A percentile compares a stretch with the other conserved stretches of the same genome.
Evolutionary conservation across 2,888 invertebrate genomes (phyloP).

Genomic region (Microchrysa polita): DNA sequence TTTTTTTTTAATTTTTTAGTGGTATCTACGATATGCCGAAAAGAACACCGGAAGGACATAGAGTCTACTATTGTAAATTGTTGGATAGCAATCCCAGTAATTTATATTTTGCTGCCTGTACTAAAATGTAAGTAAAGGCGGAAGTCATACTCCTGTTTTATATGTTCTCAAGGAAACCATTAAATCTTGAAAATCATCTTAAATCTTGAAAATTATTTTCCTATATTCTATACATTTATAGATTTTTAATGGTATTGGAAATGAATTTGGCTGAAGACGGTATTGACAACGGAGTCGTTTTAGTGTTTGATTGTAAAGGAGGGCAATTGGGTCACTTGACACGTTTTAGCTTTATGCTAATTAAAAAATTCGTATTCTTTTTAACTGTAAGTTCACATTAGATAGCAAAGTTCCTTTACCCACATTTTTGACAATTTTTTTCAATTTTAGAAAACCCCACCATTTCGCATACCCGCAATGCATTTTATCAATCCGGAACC

Average conservation of each 20-base stretch:
- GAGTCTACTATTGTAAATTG: conserved; percentile 67
- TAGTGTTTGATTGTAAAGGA: conserved; percentile 73
- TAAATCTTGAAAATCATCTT: no score
- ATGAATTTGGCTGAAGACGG: conserved; percentile 65
- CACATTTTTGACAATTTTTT: no score
- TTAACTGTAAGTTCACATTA: conserved; percentile 68
- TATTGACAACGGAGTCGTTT: conserved; percentile 70
- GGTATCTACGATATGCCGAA: conserved; percentile 64
- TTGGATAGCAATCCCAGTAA: conserved; percentile 69
- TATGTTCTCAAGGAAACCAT: no score
- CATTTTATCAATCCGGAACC: conserved; percentile 76
- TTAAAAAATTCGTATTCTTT: conserved; percentile 75
- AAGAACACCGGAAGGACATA: conserved; percentile 68
- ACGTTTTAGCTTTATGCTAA: conserved; percentile 69
- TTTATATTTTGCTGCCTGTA: conserved; percentile 67
- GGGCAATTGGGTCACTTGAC: conserved; percentile 72
- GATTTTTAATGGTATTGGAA: conserved; percentile 70
- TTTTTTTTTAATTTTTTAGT: conserved; percentile 58
- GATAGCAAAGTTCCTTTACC: no score
- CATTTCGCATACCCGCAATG: conserved; percentile 73
- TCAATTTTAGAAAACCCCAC: conserved; percentile 70
- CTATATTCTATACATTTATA: conserved; percentile 49
- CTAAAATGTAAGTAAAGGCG: conserved; percentile 66
- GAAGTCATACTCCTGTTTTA: no score
- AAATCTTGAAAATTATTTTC: no score